phyloP scores from a whole-genome alignment of 1,140 invertebrate species.

The Pygmarrhopalites habei region DNA sequence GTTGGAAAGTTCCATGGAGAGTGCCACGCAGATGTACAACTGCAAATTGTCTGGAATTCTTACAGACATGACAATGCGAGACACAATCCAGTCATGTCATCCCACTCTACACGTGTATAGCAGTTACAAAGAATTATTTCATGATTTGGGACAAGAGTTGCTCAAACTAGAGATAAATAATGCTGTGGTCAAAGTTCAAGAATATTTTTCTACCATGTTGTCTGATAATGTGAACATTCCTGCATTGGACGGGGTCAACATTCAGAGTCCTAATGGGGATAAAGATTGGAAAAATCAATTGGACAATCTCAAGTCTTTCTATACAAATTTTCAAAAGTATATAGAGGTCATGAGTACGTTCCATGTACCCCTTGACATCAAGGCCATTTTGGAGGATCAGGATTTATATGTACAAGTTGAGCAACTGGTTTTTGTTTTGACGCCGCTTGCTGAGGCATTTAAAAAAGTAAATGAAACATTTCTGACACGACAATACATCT shows the following conservation, averaged over 20 bases:
- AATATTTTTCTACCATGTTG: background rate
- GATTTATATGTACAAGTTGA: background rate
- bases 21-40: background rate
- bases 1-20: background rate
- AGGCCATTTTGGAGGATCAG: background rate
- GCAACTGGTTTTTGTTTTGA: background rate
- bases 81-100: background rate
- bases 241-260: background rate
- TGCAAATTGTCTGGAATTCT: background rate
- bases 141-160: background rate
- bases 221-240: background rate
- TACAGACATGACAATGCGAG: background rate
- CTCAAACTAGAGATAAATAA: background rate
- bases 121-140: background rate
- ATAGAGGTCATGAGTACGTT: background rate
- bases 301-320: background rate
- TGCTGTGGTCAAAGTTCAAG: background rate
- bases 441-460: background rate
- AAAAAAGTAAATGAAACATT: too few relatives aligned
- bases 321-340: background rate
- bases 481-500: too few relatives aligned
- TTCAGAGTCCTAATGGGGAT: background rate
- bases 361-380: too few relatives aligned
- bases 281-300: background rate
- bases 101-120: background rate